Base-by-base conservation (phyloP, 1,140 invertebrate species). In the Pseudomyrmex sp. region DNA sequence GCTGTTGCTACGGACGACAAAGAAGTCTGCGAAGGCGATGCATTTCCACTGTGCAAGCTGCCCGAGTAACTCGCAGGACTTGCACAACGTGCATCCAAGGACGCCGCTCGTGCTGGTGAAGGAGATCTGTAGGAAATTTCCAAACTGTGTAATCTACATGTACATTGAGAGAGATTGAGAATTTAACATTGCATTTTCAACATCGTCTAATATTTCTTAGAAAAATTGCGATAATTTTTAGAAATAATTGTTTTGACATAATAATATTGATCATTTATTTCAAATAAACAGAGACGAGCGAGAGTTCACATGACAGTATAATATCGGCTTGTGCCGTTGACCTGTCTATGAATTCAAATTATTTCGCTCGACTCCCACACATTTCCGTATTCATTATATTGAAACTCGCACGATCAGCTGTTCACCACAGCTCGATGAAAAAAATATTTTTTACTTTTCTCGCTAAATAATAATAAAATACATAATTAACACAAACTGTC, bases 81-180 rank as follows among this genome's bases (percentile, higher is more conserved):
- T 68, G 94, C 94, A 72, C 94, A 95, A 15, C 97, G 95, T 20
- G 97, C 96, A 90, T 97, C 97, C 35, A 97, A 91, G 0, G 96
- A 97, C n/a, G 96, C 96, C 0, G 96, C 96, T 18, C 97, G 95
- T 65, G 96, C 95, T 5, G 97, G 97, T 58, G 97, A 97, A 1
- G 97, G 97, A 0, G 97, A 97, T 52, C 97, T 95, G 48, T 62
- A 35, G 18, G 7, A 69, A 68, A 61, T 68, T 68, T 61, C n/a
- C 48, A 66, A 79, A 48, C 54, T 79, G 44, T 35, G 15, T 5
- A 35, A 9, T 68, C 23, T 5, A 68, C n/a, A 46, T 48, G 12
- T 26, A 62, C 15, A 26, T 8, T 10, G 1, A 13, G 3, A 75
- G 1, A 52, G 35, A 54, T 65, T 26, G 2, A 61, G 20, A 20